phyloP scores from a whole-genome alignment of 2,888 invertebrate species.

The Tetropium fuscum region DNA sequence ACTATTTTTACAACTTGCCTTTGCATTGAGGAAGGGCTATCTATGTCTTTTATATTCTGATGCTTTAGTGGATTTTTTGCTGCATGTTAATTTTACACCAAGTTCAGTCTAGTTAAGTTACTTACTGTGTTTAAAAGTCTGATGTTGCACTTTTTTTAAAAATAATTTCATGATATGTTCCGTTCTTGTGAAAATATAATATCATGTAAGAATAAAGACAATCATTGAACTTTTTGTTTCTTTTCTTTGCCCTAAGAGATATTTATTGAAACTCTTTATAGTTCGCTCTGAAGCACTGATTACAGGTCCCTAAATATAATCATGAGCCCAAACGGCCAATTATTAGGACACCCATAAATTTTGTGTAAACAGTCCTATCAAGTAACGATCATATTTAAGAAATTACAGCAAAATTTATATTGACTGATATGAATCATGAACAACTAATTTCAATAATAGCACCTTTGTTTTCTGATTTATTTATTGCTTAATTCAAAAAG shows the following conservation, averaged over 20 bases:
- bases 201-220: slow-evolving; percentile 26
- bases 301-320: too few relatives aligned
- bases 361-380: too few relatives aligned
- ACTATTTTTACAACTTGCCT: slow-evolving; percentile 18
- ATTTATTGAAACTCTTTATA: too few relatives aligned
- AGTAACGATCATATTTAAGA: too few relatives aligned
- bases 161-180: slow-evolving; percentile 3
- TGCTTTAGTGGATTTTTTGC: neutral
- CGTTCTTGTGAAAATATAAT: slow-evolving; percentile 5
- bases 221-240: slow-evolving; percentile 5
- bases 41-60: neutral
- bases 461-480: too few relatives aligned
- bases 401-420: too few relatives aligned
- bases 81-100: slow-evolving; percentile 5
- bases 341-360: too few relatives aligned
- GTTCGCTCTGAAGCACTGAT: too few relatives aligned
- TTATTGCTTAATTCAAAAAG: too few relatives aligned
- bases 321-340: too few relatives aligned
- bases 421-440: too few relatives aligned
- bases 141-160: slow-evolving; percentile 17
- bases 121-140: slow-evolving; percentile 10
- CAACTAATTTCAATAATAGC: too few relatives aligned
- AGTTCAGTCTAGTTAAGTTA: slow-evolving; percentile 13
- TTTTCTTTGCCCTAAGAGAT: neutral
- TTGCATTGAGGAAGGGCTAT: neutral